phyloP scores from a whole-genome alignment of 2,797 vertebrate species.

The Dendrocincla fuliginosa region DNA sequence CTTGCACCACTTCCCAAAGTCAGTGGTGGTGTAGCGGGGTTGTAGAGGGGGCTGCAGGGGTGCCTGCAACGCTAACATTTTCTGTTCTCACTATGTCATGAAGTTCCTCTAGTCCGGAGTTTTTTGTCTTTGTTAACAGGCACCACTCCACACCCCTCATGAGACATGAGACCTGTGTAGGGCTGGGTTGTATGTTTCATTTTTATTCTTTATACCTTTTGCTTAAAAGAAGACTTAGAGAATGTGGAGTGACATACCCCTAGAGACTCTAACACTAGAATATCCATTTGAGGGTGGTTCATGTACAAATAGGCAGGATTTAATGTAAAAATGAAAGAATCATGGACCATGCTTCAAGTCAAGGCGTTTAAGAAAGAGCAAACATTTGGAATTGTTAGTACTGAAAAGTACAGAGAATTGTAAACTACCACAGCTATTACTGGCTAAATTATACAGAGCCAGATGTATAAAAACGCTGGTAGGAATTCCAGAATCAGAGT shows the following conservation, averaged over 20 bases:
- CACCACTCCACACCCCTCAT: neutral
- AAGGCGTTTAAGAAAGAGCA: neutral
- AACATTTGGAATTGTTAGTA: neutral
- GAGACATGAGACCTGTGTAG: neutral
- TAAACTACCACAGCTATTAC: slow-evolving; percentile 21
- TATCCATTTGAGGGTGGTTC: neutral
- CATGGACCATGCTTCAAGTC: neutral
- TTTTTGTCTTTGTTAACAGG: neutral
- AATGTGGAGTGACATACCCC: neutral
- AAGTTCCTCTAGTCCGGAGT: neutral
- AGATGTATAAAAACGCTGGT: neutral
- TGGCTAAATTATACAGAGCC: slow-evolving; percentile 8
- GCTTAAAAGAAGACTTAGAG: neutral
- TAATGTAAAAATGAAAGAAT: neutral
- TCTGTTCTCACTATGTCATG: neutral
- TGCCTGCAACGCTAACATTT: neutral
- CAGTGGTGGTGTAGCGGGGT: neutral
- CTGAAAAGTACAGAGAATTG: slow-evolving; percentile 21
- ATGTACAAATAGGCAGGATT: neutral
- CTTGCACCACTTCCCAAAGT: neutral
- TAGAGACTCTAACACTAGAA: neutral
- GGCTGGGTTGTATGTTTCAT: neutral
- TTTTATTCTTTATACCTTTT: neutral
- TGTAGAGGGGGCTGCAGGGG: neutral
- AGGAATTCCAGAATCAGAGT: neutral